Evolutionary conservation across 2,113 vertebrate genomes (phyloP).

Genomic region (Burhinus oedicnemus): DNA sequence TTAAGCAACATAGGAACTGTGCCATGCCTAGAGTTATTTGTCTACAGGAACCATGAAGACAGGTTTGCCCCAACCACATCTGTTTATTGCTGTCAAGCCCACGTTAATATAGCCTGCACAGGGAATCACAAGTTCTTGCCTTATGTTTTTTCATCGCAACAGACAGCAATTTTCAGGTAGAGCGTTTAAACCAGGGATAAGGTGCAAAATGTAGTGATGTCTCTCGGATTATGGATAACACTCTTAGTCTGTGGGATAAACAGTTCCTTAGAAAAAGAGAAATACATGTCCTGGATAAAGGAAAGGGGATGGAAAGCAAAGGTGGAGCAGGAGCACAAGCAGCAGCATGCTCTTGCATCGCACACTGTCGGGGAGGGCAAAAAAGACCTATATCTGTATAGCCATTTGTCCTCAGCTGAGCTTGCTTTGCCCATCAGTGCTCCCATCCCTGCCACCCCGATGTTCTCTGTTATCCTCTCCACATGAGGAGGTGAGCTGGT

Average conservation of each 20-base stretch:
- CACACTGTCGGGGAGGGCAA: not conserved
- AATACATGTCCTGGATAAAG: not conserved
- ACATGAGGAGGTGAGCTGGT: not conserved
- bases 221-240: not conserved
- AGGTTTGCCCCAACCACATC: not conserved
- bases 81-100: not conserved
- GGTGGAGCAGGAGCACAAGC: fast-evolving
- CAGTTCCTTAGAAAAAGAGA: not conserved
- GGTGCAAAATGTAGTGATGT: not conserved
- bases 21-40: not conserved
- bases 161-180: not conserved
- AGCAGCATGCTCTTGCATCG: not conserved
- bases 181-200: not conserved
- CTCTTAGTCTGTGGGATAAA: not conserved
- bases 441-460: not conserved
- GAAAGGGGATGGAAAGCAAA: not conserved
- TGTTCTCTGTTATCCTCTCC: not conserved
- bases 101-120: not conserved
- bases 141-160: not conserved
- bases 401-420: not conserved
- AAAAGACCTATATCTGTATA: not conserved
- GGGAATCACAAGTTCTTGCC: not conserved
- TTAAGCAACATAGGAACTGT: not conserved
- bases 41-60: not conserved
- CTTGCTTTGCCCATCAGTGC: not conserved